phyloP scores from a whole-genome alignment of 1,140 invertebrate genomes.

The Anoplophora glabripennis region DNA sequence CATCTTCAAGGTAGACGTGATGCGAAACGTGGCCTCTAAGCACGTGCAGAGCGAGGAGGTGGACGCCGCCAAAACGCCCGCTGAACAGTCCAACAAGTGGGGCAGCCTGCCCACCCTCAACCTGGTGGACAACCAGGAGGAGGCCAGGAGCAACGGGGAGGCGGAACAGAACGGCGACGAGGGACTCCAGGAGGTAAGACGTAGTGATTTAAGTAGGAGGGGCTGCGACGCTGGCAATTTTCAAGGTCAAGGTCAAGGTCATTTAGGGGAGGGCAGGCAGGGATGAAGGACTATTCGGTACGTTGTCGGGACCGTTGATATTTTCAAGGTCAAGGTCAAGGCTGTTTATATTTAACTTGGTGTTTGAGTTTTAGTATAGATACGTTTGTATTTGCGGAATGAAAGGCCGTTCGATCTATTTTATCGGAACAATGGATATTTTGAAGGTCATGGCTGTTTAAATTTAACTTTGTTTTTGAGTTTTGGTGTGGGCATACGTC shows the following conservation, averaged over 20 bases:
- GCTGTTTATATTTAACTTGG: no score
- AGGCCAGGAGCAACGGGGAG: conserved; percentile 21
- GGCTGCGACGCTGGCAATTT: neutral
- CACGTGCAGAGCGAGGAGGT: conserved; percentile 64
- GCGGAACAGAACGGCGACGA: conserved; percentile 34
- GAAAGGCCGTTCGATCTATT: no score
- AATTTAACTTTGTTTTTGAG: no score
- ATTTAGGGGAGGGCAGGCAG: neutral
- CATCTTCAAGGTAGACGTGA: conserved; percentile 78
- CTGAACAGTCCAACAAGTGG: conserved; percentile 52
- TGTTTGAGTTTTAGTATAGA: no score
- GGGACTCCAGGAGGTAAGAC: conserved; percentile 40
- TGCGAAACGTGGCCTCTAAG: conserved; percentile 72
- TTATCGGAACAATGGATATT: no score
- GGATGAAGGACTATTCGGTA: neutral
- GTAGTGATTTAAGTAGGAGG: neutral
- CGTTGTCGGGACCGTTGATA: neutral
- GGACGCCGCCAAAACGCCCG: conserved; percentile 57
- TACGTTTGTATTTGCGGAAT: no score
- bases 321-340: no score
- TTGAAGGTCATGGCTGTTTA: no score
- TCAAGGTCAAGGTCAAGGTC: neutral
- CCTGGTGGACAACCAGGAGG: conserved; percentile 18
- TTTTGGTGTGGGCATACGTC: no score
- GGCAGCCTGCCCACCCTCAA: conserved; percentile 38